A percentile compares a stretch with the other conserved stretches of the same genome.
phyloP scores from a whole-genome alignment of 2,888 invertebrate species.

The Hemicrepidius hirtus region DNA sequence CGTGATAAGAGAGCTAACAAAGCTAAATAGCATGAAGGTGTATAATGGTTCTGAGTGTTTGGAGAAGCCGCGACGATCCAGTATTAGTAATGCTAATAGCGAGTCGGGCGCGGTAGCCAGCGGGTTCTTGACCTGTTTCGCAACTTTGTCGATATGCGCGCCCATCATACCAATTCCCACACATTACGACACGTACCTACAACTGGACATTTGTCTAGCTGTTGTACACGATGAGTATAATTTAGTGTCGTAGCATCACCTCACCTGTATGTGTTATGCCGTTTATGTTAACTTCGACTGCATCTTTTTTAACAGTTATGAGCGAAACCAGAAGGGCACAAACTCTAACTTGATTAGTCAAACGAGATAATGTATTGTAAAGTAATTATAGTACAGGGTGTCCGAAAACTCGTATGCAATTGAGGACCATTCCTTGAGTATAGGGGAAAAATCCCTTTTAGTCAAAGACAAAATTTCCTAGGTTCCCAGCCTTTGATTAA shows the following conservation, averaged over 20 bases:
- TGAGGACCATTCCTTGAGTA: no score
- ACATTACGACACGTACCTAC: constrained; percentile 64
- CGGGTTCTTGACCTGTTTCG: constrained; percentile 67
- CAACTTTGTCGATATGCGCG: constrained; percentile 63
- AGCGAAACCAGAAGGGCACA: constrained; percentile 4
- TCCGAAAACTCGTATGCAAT: no score
- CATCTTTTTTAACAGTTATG: constrained; percentile 25
- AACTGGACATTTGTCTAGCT: constrained; percentile 59
- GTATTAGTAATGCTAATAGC: constrained; percentile 63
- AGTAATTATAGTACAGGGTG: no score
- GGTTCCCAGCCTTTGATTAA: no score
- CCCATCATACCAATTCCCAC: constrained; percentile 63
- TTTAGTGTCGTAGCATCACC: constrained; percentile 34
- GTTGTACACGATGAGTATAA: constrained; percentile 36
- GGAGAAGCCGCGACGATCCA: constrained; percentile 54
- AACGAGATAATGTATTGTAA: not conserved
- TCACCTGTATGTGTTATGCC: constrained; percentile 15
- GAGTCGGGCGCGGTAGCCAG: constrained; percentile 59
- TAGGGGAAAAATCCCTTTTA: no score
- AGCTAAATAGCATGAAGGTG: constrained; percentile 48
- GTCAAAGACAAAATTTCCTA: no score
- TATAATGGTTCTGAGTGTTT: constrained; percentile 49
- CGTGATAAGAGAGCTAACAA: constrained; percentile 44
- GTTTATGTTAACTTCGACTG: constrained; percentile 7
- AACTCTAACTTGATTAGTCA: not conserved